Evolutionary conservation across 1,140 invertebrate species (phyloP), one percentile per base, ranked within the genome.

Genomic region (Drosophila arizonae): DNA sequence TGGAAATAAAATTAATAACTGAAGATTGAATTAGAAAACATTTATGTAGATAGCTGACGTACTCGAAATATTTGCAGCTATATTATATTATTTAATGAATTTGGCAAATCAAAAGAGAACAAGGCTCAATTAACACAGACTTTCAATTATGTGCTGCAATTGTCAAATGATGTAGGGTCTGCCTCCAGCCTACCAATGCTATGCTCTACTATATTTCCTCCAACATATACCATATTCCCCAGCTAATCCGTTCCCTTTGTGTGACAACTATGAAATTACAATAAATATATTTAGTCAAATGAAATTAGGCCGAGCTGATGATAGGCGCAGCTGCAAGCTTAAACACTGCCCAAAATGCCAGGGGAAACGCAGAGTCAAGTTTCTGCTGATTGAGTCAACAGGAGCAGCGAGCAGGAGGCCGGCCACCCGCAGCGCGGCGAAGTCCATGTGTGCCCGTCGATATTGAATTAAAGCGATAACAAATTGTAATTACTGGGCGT

Each of bases 401-500:
- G 51, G 24, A 30, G 10, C 51, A 30, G 6, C 28, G 6, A 8
- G 33, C 33, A 33, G 24, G 15, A 68, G 26, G 36, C 15, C 13
- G 3, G 21, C 48, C 21, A 6, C 43, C 43, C 46, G 24, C 24
- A 17, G 6, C 4, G 24, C 24, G 9, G 2, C 4, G 36, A 17
- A 4, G 17, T 15, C 28, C 26, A 26, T 60, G 55, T 51, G 54
- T 45, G 33, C 55, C 26, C 43, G 51, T 75, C 57, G 52, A 67
- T 72, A 72, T 76, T 76, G 56, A 76, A 72, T 76, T 76, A 76
- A 76, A 67, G 45, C 69, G 73, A 76, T 76, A 76, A 76, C 73
- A 76, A 76, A 76, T 76, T 76, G 69, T 72, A 76, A 72, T 76
- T 76, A 72, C 62, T n/a, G 17, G 26, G 30, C 64, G 46, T 50